A percentile compares a stretch with the other conserved stretches of the same genome.
Evolutionary conservation across 2,797 vertebrate species (phyloP).

Genomic region (Malacoraja senta): DNA sequence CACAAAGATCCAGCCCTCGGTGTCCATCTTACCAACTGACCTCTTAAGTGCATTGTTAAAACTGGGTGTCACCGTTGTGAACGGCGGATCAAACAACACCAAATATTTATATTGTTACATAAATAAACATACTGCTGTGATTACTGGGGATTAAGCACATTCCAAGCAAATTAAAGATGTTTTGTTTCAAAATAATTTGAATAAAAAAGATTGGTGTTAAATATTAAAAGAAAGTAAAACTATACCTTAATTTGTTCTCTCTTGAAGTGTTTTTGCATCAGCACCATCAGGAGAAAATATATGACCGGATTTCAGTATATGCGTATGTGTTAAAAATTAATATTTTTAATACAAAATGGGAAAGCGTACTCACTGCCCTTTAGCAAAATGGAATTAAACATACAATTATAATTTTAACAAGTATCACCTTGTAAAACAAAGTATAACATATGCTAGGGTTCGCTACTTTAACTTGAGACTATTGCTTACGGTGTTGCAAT

Average conservation of each 20-base stretch:
- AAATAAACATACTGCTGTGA: neutral
- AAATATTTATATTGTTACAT: constrained; percentile 33
- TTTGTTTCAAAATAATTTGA: neutral
- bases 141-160: neutral
- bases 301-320: neutral
- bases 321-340: constrained; percentile 19
- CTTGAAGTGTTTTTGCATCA: neutral
- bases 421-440: constrained; percentile 36
- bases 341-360: constrained; percentile 30
- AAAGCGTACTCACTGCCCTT: constrained; percentile 19
- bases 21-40: neutral
- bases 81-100: neutral
- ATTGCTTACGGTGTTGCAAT: neutral
- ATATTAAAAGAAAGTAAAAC: neutral
- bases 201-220: too few relatives aligned
- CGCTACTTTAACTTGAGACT: neutral
- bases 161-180: neutral
- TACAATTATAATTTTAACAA: constrained; percentile 37
- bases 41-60: neutral
- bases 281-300: neutral
- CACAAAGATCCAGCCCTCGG: neutral
- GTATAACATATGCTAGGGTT: constrained; percentile 29
- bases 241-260: neutral
- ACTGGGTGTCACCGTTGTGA: neutral
- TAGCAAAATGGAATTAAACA: constrained; percentile 37